Conservation (phyloP, 92 coral and sea anemone species). For the Galaxea fascicularis region DNA sequence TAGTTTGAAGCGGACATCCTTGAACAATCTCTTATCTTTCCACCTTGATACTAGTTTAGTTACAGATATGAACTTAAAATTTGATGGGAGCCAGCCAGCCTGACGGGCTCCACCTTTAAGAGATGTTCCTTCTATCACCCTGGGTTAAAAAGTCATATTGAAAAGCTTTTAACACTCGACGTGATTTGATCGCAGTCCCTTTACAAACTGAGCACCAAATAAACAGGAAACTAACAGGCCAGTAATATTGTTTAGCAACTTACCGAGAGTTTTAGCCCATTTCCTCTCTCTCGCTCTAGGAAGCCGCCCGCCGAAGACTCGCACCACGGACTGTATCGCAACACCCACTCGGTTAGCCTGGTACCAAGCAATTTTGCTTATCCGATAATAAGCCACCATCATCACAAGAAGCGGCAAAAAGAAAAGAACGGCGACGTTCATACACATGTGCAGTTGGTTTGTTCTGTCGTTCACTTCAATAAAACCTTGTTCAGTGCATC, state of each 20-base stretch:
- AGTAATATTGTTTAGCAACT: not conserved
- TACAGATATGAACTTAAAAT: too few relatives aligned
- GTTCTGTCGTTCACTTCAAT: conserved; percentile 14
- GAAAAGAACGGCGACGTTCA: conserved; percentile 57
- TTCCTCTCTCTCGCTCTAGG: conserved; percentile 68
- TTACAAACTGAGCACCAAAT: not conserved
- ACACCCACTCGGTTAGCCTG: conserved; percentile 73
- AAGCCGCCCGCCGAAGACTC: conserved; percentile 21
- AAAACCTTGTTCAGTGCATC: conserved; percentile 38
- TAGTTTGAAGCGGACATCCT: too few relatives aligned
- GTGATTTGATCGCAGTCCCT: not conserved
- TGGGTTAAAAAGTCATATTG: too few relatives aligned
- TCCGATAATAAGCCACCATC: conserved; percentile 60
- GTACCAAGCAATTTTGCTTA: conserved; percentile 78
- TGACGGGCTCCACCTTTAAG: too few relatives aligned
- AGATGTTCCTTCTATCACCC: too few relatives aligned
- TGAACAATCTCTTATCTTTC: too few relatives aligned
- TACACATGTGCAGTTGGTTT: conserved; percentile 25
- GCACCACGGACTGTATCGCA: conserved; percentile 24
- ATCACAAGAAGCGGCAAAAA: conserved; percentile 59
- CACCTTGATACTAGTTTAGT: too few relatives aligned
- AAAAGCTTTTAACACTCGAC: too few relatives aligned
- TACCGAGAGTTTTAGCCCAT: conserved; percentile 80
- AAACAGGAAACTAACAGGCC: not conserved
- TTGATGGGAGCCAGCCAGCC: too few relatives aligned